These are phyloP conservation scores for Brachyalestes nurse DNA, from an alignment of 2,797 vertebrate species.

Conservation along the genomic window DNA sequence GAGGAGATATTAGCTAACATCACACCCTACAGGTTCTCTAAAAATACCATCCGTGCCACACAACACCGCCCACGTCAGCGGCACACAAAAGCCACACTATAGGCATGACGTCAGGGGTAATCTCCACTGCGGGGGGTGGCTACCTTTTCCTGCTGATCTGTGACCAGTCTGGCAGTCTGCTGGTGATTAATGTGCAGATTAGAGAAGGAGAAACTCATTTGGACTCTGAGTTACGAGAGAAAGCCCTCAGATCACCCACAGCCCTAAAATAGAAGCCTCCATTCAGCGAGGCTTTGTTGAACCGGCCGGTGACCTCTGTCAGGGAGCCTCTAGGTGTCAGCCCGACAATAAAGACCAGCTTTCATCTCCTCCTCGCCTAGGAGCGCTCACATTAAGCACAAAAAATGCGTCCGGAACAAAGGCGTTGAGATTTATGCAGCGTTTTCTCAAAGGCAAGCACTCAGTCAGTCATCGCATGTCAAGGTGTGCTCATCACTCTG, in stretches of 20 bases:
- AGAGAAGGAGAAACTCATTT: constrained; percentile 1
- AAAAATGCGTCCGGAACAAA: neutral
- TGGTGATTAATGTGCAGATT: constrained; percentile 18
- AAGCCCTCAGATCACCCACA: constrained; percentile 5
- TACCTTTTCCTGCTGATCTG: constrained; percentile 11
- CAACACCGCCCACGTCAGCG: constrained; percentile 30
- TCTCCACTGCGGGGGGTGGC: constrained; percentile 17
- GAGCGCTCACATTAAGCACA: constrained; percentile 25
- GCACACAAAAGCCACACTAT: constrained; percentile 35
- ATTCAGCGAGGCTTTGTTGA: constrained; percentile 28
- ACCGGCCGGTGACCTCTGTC: constrained; percentile 25
- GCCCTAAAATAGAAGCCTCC: constrained; percentile 38
- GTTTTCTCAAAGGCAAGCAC: constrained; percentile 7
- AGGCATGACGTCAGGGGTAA: constrained; percentile 42
- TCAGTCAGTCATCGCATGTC: neutral
- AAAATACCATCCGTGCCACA: constrained; percentile 41
- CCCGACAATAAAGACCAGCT: constrained; percentile 33
- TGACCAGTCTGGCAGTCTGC: constrained; percentile 24
- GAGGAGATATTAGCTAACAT: constrained; percentile 33
- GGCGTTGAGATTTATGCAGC: neutral
- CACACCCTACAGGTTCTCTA: constrained; percentile 48
- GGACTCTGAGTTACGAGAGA: constrained; percentile 16
- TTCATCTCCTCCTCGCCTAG: constrained; percentile 8
- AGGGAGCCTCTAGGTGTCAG: constrained; percentile 38
- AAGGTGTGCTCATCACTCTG: neutral